These are phyloP conservation scores for Plutella xylostella DNA, from an alignment of 2,888 invertebrate genomes.

Conservation along the genomic window DNA sequence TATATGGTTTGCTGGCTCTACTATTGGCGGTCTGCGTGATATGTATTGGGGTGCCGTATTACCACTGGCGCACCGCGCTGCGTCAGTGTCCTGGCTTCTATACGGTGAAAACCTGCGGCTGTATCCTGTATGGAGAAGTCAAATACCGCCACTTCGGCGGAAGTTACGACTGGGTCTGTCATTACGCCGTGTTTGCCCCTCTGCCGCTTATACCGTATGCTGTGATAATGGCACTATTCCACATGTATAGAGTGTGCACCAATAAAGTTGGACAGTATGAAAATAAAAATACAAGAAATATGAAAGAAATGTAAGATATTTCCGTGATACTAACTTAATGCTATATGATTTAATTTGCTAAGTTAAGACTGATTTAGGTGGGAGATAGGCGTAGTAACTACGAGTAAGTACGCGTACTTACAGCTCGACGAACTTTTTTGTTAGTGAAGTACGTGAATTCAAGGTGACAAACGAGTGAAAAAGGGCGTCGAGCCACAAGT, in stretches of 20 bases:
- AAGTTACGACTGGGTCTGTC: conserved; percentile 73
- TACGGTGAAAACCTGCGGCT: conserved; percentile 74
- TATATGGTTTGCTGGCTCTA: conserved; percentile 39
- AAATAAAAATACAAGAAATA: conserved; percentile 49
- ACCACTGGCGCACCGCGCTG: conserved; percentile 76
- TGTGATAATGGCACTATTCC: conserved; percentile 74
- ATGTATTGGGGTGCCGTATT: conserved; percentile 73
- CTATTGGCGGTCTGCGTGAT: conserved; percentile 46
- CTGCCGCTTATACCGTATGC: conserved; percentile 73
- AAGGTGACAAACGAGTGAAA: too few species aligned
- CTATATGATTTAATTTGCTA: too few species aligned
- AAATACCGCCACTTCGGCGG: conserved; percentile 74
- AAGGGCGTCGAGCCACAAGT: too few species aligned
- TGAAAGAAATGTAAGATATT: conserved; percentile 60
- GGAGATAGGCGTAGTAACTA: too few species aligned
- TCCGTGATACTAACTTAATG: too few species aligned
- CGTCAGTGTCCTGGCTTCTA: conserved; percentile 72
- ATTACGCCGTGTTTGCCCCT: conserved; percentile 76
- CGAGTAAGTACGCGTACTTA: too few species aligned
- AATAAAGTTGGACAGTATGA: conserved; percentile 67
- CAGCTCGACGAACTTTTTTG: too few species aligned
- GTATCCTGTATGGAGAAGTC: conserved; percentile 74
- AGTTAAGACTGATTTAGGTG: too few species aligned
- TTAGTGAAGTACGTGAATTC: too few species aligned
- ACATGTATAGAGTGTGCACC: conserved; percentile 76